These are phyloP conservation scores for Drosophila lacteicornis DNA, from an alignment of 1,140 invertebrate species.

Conservation along the genomic window DNA sequence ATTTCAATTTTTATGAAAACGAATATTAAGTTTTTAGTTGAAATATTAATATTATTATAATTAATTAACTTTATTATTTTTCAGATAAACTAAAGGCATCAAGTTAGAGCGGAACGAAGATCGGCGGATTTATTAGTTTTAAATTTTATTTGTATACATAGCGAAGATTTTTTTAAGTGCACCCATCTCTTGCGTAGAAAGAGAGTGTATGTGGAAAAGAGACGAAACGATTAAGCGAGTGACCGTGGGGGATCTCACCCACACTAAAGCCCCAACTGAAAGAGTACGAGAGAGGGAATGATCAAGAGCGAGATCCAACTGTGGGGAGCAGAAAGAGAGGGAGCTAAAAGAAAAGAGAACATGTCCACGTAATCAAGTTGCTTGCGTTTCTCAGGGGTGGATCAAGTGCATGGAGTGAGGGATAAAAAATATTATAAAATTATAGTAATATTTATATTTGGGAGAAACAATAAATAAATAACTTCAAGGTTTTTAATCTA, in stretches of 20 bases:
- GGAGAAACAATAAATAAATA: too few species aligned
- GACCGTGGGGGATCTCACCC: background rate
- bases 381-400: constrained; percentile 46
- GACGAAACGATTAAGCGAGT: background rate
- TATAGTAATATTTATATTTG: background rate
- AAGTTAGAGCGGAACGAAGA: too few species aligned
- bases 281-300: constrained; percentile 5
- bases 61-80: too few species aligned
- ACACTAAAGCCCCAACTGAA: background rate
- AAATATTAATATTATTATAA: too few species aligned
- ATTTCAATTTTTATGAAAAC: too few species aligned
- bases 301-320: constrained; percentile 8
- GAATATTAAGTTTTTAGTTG: too few species aligned
- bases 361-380: constrained; percentile 75
- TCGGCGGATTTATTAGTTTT: background rate
- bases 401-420: background rate
- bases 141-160: background rate
- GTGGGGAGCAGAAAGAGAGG: constrained; percentile 2
- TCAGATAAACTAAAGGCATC: too few species aligned
- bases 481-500: too few species aligned
- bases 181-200: background rate
- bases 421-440: background rate
- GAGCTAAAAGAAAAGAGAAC: constrained; percentile 27
- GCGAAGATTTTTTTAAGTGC: background rate
- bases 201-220: constrained; percentile 2